A percentile compares a stretch with the other conserved stretches of the same genome.
These are phyloP conservation scores for Agrilus planipennis DNA, from an alignment of 1,140 invertebrate genomes.

Conservation along the genomic window DNA sequence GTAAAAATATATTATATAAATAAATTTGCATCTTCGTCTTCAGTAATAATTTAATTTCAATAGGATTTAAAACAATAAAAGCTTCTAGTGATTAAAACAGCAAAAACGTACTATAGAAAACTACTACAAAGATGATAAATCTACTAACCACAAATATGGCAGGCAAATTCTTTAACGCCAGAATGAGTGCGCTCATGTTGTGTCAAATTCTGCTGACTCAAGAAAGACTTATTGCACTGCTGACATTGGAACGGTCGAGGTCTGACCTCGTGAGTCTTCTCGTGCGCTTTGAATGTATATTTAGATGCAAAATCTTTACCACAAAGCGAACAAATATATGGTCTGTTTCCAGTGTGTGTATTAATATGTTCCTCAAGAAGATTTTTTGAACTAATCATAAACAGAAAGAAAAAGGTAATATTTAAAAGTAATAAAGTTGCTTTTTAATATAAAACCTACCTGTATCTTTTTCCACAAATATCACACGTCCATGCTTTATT, in stretches of 20 bases:
- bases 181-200: conserved; percentile 63
- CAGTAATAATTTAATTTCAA: too few relatives aligned
- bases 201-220: conserved; percentile 59
- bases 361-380: conserved; percentile 59
- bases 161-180: conserved; percentile 57
- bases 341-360: conserved; percentile 52
- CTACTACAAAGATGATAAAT: too few relatives aligned
- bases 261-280: conserved; percentile 57
- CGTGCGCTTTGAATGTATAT: conserved; percentile 61
- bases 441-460: conserved; percentile 26
- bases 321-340: conserved; percentile 53
- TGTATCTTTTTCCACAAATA: conserved; percentile 50
- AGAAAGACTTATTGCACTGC: conserved; percentile 59
- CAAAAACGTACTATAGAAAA: background rate
- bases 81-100: conserved; percentile 1
- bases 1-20: too few relatives aligned
- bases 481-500: conserved; percentile 50
- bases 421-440: background rate
- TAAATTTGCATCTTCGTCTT: conserved; percentile 3
- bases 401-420: conserved; percentile 1
- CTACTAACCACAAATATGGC: conserved; percentile 52
- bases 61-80: too few relatives aligned
- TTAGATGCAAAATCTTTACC: conserved; percentile 65
- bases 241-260: conserved; percentile 54
- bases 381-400: conserved; percentile 43